Percentiles rank a stretch among this genome's conserved stretches.
Conservation (phyloP, 2,113 vertebrate genomes). For the Apistogramma diplotaenia region DNA sequence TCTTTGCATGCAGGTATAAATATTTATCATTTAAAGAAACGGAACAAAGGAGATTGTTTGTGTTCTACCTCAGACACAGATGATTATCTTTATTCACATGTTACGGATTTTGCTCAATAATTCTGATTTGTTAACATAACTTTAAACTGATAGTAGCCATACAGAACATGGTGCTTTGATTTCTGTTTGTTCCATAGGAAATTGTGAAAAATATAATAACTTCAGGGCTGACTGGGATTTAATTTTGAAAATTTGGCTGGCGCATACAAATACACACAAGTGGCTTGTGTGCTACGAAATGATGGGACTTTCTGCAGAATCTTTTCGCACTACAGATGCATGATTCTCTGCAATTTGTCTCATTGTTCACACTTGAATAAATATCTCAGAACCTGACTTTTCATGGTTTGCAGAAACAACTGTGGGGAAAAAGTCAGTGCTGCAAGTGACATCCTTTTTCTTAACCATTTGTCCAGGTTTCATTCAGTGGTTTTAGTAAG, state of each 20-base stretch:
- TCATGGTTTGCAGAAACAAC: background rate
- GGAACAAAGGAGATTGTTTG: slow-evolving; percentile 42
- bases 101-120: slow-evolving; percentile 28
- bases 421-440: slow-evolving; percentile 15
- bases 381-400: slow-evolving; percentile 8
- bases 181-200: slow-evolving; percentile 9
- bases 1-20: slow-evolving; percentile 45
- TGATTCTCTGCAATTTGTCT: slow-evolving; percentile 23
- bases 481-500: too few relatives aligned
- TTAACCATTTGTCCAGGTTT: background rate
- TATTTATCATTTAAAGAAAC: slow-evolving; percentile 43
- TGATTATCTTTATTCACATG: slow-evolving; percentile 36
- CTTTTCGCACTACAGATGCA: background rate
- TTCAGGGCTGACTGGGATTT: background rate
- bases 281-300: background rate
- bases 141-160: slow-evolving; percentile 16
- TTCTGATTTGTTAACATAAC: slow-evolving; percentile 32
- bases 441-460: background rate
- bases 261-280: background rate
- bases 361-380: slow-evolving; percentile 19
- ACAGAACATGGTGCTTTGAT: background rate
- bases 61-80: slow-evolving; percentile 27
- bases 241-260: background rate
- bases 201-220: background rate
- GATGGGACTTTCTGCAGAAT: slow-evolving; percentile 8